Base-by-base conservation (phyloP, 2,113 vertebrate genomes). In the Cranoglanis bouderius region DNA sequence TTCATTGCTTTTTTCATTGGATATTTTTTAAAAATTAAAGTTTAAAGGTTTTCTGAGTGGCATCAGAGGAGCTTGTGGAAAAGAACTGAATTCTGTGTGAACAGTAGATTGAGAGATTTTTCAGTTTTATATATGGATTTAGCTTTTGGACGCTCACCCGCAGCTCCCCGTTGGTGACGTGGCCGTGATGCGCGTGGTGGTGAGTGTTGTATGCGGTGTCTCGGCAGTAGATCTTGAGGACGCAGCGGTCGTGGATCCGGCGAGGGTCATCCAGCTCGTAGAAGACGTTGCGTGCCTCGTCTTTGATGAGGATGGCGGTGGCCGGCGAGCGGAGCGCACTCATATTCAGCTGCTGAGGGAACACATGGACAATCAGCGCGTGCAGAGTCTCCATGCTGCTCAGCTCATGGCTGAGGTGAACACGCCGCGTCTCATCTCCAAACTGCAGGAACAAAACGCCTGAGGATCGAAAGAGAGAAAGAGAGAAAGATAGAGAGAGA, bases 311-410 rank as follows among this genome's bases (percentile, higher is more conserved):
- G 94, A 99, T 97, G 91, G 98, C 98, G 0, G 98, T 99, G 95
- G 96, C 97, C 91, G 97, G 97, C 24, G 97, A 98, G 90, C 98
- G 98, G 55, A 99, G 96, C 95, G 98, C 98, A 78, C 97, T 98
- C 97, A 99, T 98, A 90, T 97, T 99, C 92, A 99, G 97, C 93
- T 99, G 98, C 95, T 99, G 98, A 65, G 98, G 98, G 95, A 99
- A 99, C 97, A 99, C 98, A 96, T 99, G 98, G 51, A 97, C 98
- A 1, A 99, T 98, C 92, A 99, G 98, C 3, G 98, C 97, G 86
- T 98, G 97, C 91, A 99, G 96, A 7, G 98, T 99, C 91, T 99
- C 98, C 97, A 99, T 96, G 95, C 97, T 98, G 95, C 97, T 98
- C 94, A 99, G 96, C 96, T 99, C 98, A 18, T 99, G 98, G 85